A percentile compares a stretch with the other conserved stretches of the same genome.
These are phyloP conservation scores for Conger conger DNA, from an alignment of 2,113 vertebrate genomes.

Conservation along the genomic window DNA sequence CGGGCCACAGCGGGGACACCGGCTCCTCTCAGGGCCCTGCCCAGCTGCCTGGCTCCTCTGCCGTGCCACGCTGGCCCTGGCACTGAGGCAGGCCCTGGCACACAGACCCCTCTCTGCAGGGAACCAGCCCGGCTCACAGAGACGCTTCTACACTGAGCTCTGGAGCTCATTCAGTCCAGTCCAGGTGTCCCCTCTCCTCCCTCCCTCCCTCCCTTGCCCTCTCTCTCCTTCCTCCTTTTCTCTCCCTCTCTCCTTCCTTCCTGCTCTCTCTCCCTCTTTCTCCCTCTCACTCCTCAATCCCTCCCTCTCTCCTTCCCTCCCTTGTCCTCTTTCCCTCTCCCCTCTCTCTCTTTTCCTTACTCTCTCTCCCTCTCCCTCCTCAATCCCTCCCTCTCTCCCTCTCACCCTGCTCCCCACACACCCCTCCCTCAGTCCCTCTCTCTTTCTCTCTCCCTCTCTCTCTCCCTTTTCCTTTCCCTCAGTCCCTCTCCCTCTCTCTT, in stretches of 20 bases:
- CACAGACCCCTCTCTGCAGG: not conserved
- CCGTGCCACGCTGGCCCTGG: slow-evolving; percentile 15
- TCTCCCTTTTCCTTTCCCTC: not conserved
- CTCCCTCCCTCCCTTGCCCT: not conserved
- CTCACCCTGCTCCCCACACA: no score
- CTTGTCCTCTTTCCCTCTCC: not conserved
- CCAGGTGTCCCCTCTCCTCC: not conserved
- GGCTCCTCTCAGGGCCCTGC: slow-evolving; percentile 20
- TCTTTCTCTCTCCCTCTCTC: not conserved
- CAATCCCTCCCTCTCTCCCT: not conserved
- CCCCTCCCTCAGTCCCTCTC: not conserved
- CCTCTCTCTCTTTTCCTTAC: no score
- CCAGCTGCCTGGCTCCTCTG: slow-evolving; percentile 29
- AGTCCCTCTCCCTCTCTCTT: not conserved
- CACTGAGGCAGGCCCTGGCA: slow-evolving; percentile 14
- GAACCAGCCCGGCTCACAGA: not conserved
- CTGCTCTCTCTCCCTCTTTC: no score
- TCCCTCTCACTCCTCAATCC: not conserved
- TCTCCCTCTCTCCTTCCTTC: slow-evolving; percentile 8
- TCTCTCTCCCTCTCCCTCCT: no score
- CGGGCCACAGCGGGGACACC: not conserved
- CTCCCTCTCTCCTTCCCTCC: not conserved
- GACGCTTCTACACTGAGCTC: not conserved
- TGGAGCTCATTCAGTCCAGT: not conserved
- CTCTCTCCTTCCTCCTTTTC: no score